Percentiles rank a stretch among this genome's conserved stretches.
Conservation (phyloP, 2,797 vertebrate genomes). For the Thaleichthys pacificus region DNA sequence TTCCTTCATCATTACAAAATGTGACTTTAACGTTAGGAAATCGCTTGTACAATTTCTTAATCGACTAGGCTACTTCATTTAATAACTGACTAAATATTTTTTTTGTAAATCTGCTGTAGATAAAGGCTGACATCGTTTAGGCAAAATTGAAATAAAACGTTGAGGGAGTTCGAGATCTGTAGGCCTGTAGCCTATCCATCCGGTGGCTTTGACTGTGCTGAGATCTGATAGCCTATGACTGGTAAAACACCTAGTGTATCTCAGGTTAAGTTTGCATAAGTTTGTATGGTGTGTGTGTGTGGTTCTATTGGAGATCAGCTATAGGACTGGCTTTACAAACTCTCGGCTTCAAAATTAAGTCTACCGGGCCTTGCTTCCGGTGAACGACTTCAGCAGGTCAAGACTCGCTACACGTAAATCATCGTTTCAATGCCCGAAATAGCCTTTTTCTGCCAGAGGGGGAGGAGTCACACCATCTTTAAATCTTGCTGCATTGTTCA, state of each 20-base stretch:
- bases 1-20: too few relatives aligned
- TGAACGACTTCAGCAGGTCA: neutral
- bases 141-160: too few relatives aligned
- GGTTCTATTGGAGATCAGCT: neutral
- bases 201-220: neutral
- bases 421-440: conserved; percentile 13
- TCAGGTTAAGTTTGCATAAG: neutral
- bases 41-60: too few relatives aligned
- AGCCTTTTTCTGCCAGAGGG: conserved; percentile 10
- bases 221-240: neutral
- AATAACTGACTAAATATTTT: too few relatives aligned
- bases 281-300: neutral
- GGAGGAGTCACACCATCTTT: conserved; percentile 5
- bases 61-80: too few relatives aligned
- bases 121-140: too few relatives aligned
- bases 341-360: too few relatives aligned
- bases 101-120: too few relatives aligned
- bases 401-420: conserved; percentile 10
- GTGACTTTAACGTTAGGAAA: too few relatives aligned
- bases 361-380: neutral
- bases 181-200: too few relatives aligned
- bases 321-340: too few relatives aligned
- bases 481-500: conserved; percentile 29
- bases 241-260: neutral
- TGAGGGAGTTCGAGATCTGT: too few relatives aligned